These are phyloP conservation scores for Tragulus kanchil DNA, from an alignment of 2,113 vertebrate species.

Conservation along the genomic window DNA sequence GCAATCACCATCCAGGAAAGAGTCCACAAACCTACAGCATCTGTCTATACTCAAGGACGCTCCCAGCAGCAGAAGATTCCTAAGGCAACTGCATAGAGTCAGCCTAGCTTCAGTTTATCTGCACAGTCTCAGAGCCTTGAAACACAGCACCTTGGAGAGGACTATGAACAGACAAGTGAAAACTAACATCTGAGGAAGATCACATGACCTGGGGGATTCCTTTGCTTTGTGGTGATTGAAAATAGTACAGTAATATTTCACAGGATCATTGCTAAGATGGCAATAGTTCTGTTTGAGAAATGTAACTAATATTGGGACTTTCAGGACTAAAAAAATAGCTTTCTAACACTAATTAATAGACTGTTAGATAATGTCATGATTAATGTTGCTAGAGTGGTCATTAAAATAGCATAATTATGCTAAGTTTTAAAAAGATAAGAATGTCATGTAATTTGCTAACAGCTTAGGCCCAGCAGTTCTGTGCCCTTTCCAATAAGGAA, in stretches of 20 bases:
- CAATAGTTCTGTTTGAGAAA: neutral
- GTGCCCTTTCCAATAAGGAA: neutral
- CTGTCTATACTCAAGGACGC: neutral
- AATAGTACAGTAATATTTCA: neutral
- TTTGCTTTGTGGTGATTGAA: neutral
- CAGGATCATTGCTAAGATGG: neutral
- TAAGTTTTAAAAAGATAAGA: too few species aligned
- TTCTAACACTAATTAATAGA: neutral
- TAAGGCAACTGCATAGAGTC: neutral
- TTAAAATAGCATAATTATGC: constrained; percentile 66
- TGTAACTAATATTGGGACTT: neutral
- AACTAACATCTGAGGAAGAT: neutral
- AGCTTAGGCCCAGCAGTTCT: neutral
- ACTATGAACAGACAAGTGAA: neutral
- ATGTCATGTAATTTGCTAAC: too few species aligned
- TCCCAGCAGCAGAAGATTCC: neutral
- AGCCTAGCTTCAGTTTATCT: neutral
- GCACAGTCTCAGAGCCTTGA: neutral
- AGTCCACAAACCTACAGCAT: neutral
- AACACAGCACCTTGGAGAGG: neutral
- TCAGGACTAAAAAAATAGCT: neutral
- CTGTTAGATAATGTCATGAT: constrained; percentile 33
- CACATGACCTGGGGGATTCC: too few species aligned
- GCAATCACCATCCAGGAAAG: neutral
- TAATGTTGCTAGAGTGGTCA: constrained; percentile 42